phyloP scores from a whole-genome alignment of 1,140 invertebrate genomes.

The Temnothorax longispinosus region DNA sequence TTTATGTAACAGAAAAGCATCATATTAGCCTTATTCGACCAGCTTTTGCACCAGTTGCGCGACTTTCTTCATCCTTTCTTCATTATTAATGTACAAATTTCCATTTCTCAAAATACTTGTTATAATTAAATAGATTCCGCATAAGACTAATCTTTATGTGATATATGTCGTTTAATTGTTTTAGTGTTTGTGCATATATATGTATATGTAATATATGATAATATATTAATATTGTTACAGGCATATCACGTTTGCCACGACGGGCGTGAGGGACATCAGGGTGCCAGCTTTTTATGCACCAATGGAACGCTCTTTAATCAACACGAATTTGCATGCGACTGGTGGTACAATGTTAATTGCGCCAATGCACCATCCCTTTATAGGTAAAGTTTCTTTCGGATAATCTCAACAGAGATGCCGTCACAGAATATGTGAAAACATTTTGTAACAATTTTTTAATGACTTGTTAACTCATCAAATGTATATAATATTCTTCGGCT shows the following conservation, averaged over 20 bases:
- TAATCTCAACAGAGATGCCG: not conserved
- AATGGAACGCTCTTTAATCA: slow-evolving; percentile 96
- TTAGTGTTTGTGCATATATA: not conserved
- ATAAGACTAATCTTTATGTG: no score
- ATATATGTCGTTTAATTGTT: not conserved
- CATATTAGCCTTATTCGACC: slow-evolving; percentile 22
- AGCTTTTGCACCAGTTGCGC: not conserved
- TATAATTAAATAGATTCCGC: no score
- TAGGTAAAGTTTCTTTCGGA: slow-evolving; percentile 84
- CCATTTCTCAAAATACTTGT: not conserved
- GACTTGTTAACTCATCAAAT: not conserved
- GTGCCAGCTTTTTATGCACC: slow-evolving; percentile 93
- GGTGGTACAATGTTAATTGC: slow-evolving; percentile 97
- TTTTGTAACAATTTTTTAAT: not conserved
- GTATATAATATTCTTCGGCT: no score
- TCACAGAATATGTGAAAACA: not conserved
- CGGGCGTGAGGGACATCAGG: slow-evolving; percentile 92
- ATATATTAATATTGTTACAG: slow-evolving; percentile 81
- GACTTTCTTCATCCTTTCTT: not conserved
- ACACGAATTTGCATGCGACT: slow-evolving; percentile 94
- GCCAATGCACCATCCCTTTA: slow-evolving; percentile 89
- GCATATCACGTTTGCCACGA: slow-evolving; percentile 95
- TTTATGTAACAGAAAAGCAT: slow-evolving; percentile 21
- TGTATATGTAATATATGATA: not conserved
- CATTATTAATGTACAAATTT: not conserved